Evolutionary conservation across 2,797 vertebrate species (phyloP), one percentile per base, ranked within the genome.

Genomic region (Phaenicophaeus curvirostris): DNA sequence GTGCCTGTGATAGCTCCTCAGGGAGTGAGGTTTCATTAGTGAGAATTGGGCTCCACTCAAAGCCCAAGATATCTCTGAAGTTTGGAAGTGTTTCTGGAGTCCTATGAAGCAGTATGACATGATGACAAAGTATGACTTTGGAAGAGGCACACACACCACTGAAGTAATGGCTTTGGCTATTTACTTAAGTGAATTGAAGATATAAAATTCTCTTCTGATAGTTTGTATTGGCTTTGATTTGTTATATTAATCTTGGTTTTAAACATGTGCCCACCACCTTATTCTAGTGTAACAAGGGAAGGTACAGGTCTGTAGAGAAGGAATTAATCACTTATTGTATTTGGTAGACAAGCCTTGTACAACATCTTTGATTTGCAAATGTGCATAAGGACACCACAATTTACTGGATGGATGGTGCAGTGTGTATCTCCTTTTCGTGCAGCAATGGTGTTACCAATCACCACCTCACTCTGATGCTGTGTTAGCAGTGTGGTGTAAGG

Each of bases 321-420:
- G 41, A 59, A 42, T 80, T 63, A 73, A 67, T 81, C 13, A 33
- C 65, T 14, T 6, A 3, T 11, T 66, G 13, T 11, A 4, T 77
- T 80, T 77, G 53, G 42, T n/a, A 31, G n/a, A 20, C 6, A 31
- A 71, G 42, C 39, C 15, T 68, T 17, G 66, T 59, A 51, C 8
- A 19, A 33, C 41, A 16, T 28, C 53, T 75, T 73, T 54, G 30
- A 35, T 80, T 88, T 77, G 39, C 39, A 86, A 63, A 46, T 15
- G 15, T 57, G 54, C 11, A 0, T 37, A 14, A 69, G 31, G 68
- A 79, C 8, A 13, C 18, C 15, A 41, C 63, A 33, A 9, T 27
- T 86, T 48, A 50, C n/a, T 7, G 0, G 0, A 4, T 50, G 27
- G 41, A 16, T 72, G 58, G 44, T 33, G 13, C 1, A 2, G 7